Conservation (phyloP, 2,888 invertebrate species). For the Caenorhabditis macrosperma region DNA sequence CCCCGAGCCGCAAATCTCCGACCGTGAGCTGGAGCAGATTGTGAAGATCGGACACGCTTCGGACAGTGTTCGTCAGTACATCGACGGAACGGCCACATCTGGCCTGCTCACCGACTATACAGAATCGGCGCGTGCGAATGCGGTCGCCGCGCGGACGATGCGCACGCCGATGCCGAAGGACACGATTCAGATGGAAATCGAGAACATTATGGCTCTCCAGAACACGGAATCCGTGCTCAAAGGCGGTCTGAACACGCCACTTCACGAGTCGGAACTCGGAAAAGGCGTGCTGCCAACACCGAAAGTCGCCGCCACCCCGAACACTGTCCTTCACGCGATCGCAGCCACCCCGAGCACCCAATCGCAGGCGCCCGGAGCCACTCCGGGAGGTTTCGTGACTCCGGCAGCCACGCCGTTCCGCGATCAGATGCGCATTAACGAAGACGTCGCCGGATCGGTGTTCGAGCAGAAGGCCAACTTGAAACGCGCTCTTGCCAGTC, state of each 20-base stretch:
- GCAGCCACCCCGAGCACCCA: slow-evolving; percentile 76
- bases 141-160: slow-evolving; percentile 88
- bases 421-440: slow-evolving; percentile 95
- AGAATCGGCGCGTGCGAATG: slow-evolving; percentile 85
- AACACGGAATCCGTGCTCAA: slow-evolving; percentile 98
- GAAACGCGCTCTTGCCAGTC: slow-evolving; percentile 86
- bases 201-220: slow-evolving; percentile 97
- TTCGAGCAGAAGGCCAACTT: slow-evolving; percentile 83
- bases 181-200: slow-evolving; percentile 86
- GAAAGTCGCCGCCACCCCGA: slow-evolving; percentile 85
- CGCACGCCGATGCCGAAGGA: slow-evolving; percentile 81
- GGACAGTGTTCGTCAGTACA: slow-evolving; percentile 85
- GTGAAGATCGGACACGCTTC: slow-evolving; percentile 85
- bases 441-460: slow-evolving; percentile 85
- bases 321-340: slow-evolving; percentile 87
- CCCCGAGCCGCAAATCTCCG: slow-evolving; percentile 96
- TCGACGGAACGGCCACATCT: slow-evolving; percentile 84
- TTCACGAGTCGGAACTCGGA: slow-evolving; percentile 91
- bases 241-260: slow-evolving; percentile 93
- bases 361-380: slow-evolving; percentile 38
- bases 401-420: slow-evolving; percentile 87
- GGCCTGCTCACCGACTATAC: slow-evolving; percentile 93
- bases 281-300: slow-evolving; percentile 69
- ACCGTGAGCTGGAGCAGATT: slow-evolving; percentile 85
- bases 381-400: slow-evolving; percentile 62